Evolutionary conservation across 2,888 invertebrate species (phyloP).

Genomic region (Nudaria mundana): DNA sequence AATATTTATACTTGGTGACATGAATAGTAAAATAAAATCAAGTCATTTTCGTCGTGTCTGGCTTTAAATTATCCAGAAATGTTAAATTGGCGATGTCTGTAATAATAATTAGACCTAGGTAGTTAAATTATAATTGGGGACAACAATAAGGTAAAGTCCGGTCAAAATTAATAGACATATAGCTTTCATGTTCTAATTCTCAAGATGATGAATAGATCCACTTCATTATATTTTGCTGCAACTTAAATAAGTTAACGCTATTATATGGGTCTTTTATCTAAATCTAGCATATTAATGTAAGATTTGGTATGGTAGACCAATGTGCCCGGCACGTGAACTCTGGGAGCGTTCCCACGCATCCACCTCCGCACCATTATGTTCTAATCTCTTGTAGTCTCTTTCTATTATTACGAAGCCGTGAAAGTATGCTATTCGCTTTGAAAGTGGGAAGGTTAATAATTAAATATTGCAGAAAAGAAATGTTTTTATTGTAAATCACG

Average conservation of each 20-base stretch:
- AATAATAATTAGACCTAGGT: not conserved
- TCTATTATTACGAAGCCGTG: constrained; percentile 75
- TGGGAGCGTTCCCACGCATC: constrained; percentile 80
- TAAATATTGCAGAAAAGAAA: constrained; percentile 41
- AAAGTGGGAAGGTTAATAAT: constrained; percentile 55
- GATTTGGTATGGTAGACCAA: constrained; percentile 69
- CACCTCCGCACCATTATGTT: constrained; percentile 80
- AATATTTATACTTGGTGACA: constrained; percentile 34
- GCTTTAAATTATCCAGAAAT: too few species aligned
- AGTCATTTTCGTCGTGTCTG: not conserved
- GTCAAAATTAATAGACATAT: too few species aligned
- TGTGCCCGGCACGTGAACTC: constrained; percentile 73
- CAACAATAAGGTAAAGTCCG: too few species aligned
- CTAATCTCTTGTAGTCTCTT: constrained; percentile 77
- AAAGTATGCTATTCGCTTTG: constrained; percentile 71
- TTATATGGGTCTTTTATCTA: constrained; percentile 53
- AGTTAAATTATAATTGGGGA: not conserved
- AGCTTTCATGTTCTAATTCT: not conserved
- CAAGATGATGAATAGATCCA: not conserved
- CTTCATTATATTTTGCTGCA: not conserved
- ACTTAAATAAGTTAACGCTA: constrained; percentile 38
- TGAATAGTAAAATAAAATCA: constrained; percentile 12
- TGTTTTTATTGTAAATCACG: constrained; percentile 1
- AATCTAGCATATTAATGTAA: constrained; percentile 74
- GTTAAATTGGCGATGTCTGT: not conserved